Conservation (phyloP, 2,888 invertebrate genomes). For the Dryobotodes eremita region DNA sequence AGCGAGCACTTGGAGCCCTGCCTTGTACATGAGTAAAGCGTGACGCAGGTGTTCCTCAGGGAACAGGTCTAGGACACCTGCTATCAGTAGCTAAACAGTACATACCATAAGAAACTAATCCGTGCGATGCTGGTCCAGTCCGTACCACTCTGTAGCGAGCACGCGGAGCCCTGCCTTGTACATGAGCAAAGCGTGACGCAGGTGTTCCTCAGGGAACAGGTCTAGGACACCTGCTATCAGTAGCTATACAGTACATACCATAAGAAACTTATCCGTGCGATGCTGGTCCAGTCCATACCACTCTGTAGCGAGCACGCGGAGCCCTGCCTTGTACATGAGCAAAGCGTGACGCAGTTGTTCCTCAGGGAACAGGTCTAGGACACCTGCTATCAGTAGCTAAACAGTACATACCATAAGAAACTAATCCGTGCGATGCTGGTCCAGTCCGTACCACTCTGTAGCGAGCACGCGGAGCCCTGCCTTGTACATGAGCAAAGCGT, state of each 20-base stretch:
- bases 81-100: constrained; percentile 93
- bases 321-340: constrained; percentile 94
- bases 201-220: constrained; percentile 89
- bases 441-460: constrained; percentile 96
- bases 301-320: constrained; percentile 93
- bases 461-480: constrained; percentile 94
- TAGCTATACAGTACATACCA: constrained; percentile 95
- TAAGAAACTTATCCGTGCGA: constrained; percentile 97
- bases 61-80: constrained; percentile 93
- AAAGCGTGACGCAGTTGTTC: constrained; percentile 89
- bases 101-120: constrained; percentile 98
- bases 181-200: constrained; percentile 92
- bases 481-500: constrained; percentile 93
- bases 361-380: constrained; percentile 93
- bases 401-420: too few species aligned
- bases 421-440: constrained; percentile 96
- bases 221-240: constrained; percentile 93
- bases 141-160: constrained; percentile 95
- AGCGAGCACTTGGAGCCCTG: constrained; percentile 94
- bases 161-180: constrained; percentile 94
- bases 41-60: constrained; percentile 84
- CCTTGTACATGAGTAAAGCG: constrained; percentile 93
- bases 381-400: constrained; percentile 93
- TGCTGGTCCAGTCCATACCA: constrained; percentile 98
- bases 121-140: constrained; percentile 96